These are phyloP conservation scores for Seira ritae DNA, from an alignment of 2,888 invertebrate species.

Conservation along the genomic window DNA sequence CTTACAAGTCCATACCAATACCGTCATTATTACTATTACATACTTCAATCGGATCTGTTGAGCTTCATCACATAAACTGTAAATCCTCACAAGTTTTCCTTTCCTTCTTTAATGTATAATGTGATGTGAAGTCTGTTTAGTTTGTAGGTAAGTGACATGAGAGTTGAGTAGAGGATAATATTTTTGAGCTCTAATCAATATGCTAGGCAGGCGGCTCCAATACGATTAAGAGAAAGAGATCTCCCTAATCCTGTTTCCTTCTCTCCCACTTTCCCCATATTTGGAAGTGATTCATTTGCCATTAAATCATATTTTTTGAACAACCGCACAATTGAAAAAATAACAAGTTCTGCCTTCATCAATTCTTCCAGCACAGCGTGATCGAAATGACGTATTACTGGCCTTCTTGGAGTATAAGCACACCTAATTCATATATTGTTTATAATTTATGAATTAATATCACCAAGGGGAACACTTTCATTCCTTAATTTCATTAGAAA, in stretches of 20 bases:
- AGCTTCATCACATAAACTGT: slow-evolving; percentile 49
- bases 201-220: slow-evolving; percentile 3
- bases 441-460: no score
- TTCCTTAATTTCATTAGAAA: no score
- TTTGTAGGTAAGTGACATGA: no score
- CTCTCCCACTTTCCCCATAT: neutral
- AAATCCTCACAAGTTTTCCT: slow-evolving; percentile 39
- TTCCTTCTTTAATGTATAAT: slow-evolving; percentile 17
- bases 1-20: slow-evolving; percentile 54
- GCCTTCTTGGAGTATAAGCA: no score
- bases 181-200: slow-evolving; percentile 1
- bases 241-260: neutral
- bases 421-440: no score
- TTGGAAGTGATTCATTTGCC: slow-evolving; percentile 22
- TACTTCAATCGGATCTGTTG: slow-evolving; percentile 57
- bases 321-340: no score
- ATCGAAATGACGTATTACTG: no score
- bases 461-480: no score
- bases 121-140: no score
- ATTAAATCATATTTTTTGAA: slow-evolving; percentile 12
- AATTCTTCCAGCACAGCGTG: no score
- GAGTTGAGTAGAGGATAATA: no score
- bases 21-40: slow-evolving; percentile 53
- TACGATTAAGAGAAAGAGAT: slow-evolving; percentile 20
- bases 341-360: no score